phyloP scores from a whole-genome alignment of 1,140 invertebrate species.

The Danaus melanippus region DNA sequence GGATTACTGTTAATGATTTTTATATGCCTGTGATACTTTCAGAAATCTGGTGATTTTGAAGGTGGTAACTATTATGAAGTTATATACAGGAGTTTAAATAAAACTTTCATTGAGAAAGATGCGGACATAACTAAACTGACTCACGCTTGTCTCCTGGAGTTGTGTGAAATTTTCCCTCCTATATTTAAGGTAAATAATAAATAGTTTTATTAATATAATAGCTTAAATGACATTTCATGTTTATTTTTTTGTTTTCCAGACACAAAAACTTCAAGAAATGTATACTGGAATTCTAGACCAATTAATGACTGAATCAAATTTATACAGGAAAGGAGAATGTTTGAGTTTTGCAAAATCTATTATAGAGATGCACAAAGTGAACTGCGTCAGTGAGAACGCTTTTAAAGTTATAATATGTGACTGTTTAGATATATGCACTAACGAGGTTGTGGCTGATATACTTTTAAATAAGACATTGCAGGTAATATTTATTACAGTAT shows the following conservation, averaged over 20 bases:
- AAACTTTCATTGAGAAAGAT: conserved; percentile 35
- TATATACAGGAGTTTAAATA: conserved; percentile 40
- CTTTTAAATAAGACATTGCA: conserved; percentile 34
- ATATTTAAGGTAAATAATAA: conserved; percentile 33
- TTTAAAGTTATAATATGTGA: conserved; percentile 43
- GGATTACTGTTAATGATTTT: too few species aligned
- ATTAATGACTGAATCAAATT: conserved; percentile 39
- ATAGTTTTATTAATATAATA: conserved; percentile 10
- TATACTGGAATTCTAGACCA: conserved; percentile 34
- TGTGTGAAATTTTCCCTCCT: conserved; percentile 33
- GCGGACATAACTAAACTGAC: conserved; percentile 39
- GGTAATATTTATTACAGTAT: conserved; percentile 24
- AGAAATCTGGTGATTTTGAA: conserved; percentile 38
- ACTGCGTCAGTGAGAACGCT: conserved; percentile 37
- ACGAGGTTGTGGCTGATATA: conserved; percentile 37
- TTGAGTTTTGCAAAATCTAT: conserved; percentile 36
- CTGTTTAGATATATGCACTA: conserved; percentile 41
- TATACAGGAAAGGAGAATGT: conserved; percentile 42
- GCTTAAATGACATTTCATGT: background rate
- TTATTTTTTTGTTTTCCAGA: conserved; percentile 29
- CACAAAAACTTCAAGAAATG: conserved; percentile 36
- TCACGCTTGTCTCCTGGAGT: conserved; percentile 32
- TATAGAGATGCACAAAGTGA: conserved; percentile 40
- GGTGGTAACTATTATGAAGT: conserved; percentile 59
- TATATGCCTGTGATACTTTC: conserved; percentile 15